Evolutionary conservation across 1,140 invertebrate genomes (phyloP), one percentile per base, ranked within the genome.

Genomic region (Euwallacea similis): DNA sequence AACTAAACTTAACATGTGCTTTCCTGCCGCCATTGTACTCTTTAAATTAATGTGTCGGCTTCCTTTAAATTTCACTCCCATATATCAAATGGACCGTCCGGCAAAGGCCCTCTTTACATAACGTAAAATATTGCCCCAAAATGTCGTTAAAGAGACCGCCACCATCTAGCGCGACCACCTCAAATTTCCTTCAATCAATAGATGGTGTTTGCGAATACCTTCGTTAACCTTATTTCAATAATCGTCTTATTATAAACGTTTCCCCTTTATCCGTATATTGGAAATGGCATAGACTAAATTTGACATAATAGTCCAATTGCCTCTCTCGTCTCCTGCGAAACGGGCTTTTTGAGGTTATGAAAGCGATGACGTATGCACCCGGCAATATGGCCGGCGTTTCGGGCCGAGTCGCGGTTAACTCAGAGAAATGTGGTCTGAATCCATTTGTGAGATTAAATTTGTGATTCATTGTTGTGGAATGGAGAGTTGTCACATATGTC

Each of bases 401-500:
- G 16, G 44, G 42, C 33, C 15, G 47, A 53, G 63, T 54, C 63
- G 46, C 63, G 63, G 63, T 54, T 53, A 65, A 46, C 46, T 61
- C 41, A 11, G 21, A 61, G 59, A 78, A 69, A 79, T 81, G 80
- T 76, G 80, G 79, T 80, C 75, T 75, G 80, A 75, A 79, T 83
- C 82, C 82, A 83, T 83, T 83, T 83, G 79, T 75, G 80, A 83
- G 81, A 83, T 83, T 83, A 83, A 82, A 83, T 83, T 83, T 82
- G 79, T 83, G 82, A 83, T 83, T 82, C 82, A 83, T 83, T 80
- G 82, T 81, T 78, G 79, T 76, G 82, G 81, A 82, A 83, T 82
- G 81, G 81, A 82, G 82, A 83, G 80, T 82, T 83, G 82, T 83
- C 82, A 83, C 82, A 83, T 83, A 83, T 83, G 82, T 81, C 82